A percentile compares a stretch with the other conserved stretches of the same genome.
These are phyloP conservation scores for Corythornis cristatus DNA, from an alignment of 2,113 vertebrate genomes.

Conservation along the genomic window DNA sequence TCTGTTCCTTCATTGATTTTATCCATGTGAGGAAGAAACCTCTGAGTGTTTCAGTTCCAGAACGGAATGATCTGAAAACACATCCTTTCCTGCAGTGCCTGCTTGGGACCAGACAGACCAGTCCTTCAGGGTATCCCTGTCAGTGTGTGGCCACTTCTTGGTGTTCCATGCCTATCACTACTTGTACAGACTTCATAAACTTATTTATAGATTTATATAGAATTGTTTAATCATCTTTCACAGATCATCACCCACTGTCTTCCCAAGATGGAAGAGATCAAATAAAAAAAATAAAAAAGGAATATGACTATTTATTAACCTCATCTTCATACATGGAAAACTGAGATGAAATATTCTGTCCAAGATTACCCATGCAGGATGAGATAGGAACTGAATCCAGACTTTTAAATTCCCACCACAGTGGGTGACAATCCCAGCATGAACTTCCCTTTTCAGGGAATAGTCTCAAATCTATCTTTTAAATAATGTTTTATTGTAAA, in stretches of 20 bases:
- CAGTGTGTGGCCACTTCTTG: fast-evolving
- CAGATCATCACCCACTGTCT: neutral
- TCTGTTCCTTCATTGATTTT: neutral
- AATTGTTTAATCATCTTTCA: neutral
- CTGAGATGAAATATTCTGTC: neutral
- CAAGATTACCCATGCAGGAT: neutral
- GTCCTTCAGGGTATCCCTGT: neutral
- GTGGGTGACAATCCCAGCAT: fast-evolving
- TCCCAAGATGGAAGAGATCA: neutral
- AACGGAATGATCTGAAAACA: neutral
- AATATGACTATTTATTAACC: neutral
- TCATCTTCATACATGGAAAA: neutral
- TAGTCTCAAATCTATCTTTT: neutral
- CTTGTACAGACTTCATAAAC: neutral
- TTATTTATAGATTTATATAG: neutral
- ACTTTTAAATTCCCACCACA: neutral
- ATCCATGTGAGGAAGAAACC: fast-evolving
- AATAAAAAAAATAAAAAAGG: neutral
- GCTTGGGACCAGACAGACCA: neutral
- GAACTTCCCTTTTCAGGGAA: neutral
- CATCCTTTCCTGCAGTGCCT: neutral
- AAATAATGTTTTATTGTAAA: neutral
- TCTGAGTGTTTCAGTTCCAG: neutral
- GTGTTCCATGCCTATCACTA: neutral
- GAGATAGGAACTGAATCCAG: neutral